phyloP scores from a whole-genome alignment of 2,888 invertebrate species.

The Cistogaster globosa region DNA sequence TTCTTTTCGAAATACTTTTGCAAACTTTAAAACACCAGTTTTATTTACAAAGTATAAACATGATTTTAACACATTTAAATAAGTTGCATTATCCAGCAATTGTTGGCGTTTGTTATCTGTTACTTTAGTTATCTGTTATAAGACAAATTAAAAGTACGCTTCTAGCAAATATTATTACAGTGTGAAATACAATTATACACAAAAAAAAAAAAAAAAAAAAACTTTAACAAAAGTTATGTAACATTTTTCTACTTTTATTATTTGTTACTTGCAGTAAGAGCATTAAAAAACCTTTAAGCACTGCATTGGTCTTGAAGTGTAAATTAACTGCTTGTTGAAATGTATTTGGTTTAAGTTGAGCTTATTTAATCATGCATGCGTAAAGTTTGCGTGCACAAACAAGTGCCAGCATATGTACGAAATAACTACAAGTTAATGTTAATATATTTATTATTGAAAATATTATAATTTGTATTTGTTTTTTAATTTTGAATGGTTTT shows the following conservation, averaged over 20 bases:
- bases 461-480: slow-evolving; percentile 16
- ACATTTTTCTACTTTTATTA: slow-evolving; percentile 11
- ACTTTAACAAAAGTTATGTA: slow-evolving; percentile 24
- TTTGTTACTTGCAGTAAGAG: background rate
- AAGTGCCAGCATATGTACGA: slow-evolving; percentile 9
- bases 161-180: no score
- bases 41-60: no score
- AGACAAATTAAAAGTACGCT: no score
- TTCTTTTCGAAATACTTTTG: no score
- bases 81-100: no score
- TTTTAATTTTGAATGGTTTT: slow-evolving; percentile 44
- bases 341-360: slow-evolving; percentile 30
- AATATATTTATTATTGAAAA: background rate
- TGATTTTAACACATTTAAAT: no score
- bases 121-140: no score
- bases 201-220: background rate
- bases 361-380: slow-evolving; percentile 69
- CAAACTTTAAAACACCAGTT: no score
- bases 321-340: slow-evolving; percentile 53
- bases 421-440: background rate
- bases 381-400: slow-evolving; percentile 70
- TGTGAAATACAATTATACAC: background rate
- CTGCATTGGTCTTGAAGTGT: slow-evolving; percentile 62
- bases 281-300: slow-evolving; percentile 52
- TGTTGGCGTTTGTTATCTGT: no score